A percentile compares a stretch with the other conserved stretches of the same genome.
Evolutionary conservation across 2,888 invertebrate genomes (phyloP).

Genomic region (Mesorhabditis sp.): DNA sequence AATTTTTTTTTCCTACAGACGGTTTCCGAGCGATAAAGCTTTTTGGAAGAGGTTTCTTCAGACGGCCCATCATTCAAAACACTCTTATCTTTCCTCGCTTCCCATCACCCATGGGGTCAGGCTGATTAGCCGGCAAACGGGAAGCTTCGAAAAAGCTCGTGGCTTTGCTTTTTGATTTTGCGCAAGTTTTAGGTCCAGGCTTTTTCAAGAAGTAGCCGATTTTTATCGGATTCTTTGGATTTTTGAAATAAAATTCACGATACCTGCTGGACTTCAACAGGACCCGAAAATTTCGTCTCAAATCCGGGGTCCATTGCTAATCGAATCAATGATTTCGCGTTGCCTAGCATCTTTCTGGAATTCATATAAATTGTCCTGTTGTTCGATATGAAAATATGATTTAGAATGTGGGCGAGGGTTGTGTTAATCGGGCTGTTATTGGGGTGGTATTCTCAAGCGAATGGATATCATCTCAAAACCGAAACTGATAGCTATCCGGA

Average conservation of each 20-base stretch:
- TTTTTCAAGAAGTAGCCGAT: no score
- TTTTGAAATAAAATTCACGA: not conserved
- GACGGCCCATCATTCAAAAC: not conserved
- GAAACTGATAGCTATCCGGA: conserved; percentile 6
- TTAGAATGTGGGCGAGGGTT: no score
- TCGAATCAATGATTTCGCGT: conserved; percentile 32
- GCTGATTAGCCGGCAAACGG: no score
- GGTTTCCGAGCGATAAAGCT: no score
- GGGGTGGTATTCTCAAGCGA: no score
- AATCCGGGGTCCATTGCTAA: conserved; percentile 35
- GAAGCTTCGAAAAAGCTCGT: no score
- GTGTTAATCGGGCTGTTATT: no score
- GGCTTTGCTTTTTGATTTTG: no score
- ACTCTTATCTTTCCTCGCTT: not conserved
- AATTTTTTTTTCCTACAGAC: not conserved
- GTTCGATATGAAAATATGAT: no score
- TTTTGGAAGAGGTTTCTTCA: not conserved
- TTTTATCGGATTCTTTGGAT: not conserved
- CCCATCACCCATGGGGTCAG: no score
- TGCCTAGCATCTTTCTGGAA: conserved; percentile 27
- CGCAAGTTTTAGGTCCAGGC: no score
- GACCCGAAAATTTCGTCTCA: conserved; percentile 32
- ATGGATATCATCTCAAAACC: not conserved
- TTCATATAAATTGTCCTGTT: no score
- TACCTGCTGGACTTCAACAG: conserved; percentile 39